A percentile compares a stretch with the other conserved stretches of the same genome.
Conservation (phyloP, 2,888 invertebrate genomes). For the Sthenelais limicola region DNA sequence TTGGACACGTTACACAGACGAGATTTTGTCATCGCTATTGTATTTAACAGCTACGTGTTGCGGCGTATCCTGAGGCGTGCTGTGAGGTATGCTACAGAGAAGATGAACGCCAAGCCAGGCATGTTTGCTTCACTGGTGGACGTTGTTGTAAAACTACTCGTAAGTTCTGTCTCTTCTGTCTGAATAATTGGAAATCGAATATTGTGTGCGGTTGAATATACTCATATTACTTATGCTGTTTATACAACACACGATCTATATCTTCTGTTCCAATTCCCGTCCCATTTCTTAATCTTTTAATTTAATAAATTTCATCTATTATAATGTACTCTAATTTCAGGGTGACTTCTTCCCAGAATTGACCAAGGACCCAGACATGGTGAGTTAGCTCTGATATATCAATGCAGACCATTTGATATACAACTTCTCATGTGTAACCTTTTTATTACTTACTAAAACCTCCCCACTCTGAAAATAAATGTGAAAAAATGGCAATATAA, state of each 20-base stretch:
- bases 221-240: neutral
- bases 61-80: constrained; percentile 95
- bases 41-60: constrained; percentile 86
- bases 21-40: too few relatives aligned
- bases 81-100: constrained; percentile 96
- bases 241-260: too few relatives aligned
- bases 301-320: too few relatives aligned
- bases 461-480: neutral
- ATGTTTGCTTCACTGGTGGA: constrained; percentile 92
- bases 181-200: neutral
- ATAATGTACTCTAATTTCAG: too few relatives aligned
- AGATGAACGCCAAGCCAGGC: constrained; percentile 94
- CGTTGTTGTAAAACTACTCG: constrained; percentile 87
- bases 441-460: neutral
- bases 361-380: constrained; percentile 90
- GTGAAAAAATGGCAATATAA: too few relatives aligned
- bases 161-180: constrained; percentile 51
- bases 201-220: too few relatives aligned
- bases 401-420: too few relatives aligned
- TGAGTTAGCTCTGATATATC: too few relatives aligned
- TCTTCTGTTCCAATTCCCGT: neutral
- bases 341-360: constrained; percentile 79
- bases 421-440: neutral
- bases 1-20: too few relatives aligned
- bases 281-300: too few relatives aligned